Percentiles rank a stretch among this genome's conserved stretches.
phyloP scores from a whole-genome alignment of 2,113 vertebrate genomes.

The Tetraodon nigroviridis region DNA sequence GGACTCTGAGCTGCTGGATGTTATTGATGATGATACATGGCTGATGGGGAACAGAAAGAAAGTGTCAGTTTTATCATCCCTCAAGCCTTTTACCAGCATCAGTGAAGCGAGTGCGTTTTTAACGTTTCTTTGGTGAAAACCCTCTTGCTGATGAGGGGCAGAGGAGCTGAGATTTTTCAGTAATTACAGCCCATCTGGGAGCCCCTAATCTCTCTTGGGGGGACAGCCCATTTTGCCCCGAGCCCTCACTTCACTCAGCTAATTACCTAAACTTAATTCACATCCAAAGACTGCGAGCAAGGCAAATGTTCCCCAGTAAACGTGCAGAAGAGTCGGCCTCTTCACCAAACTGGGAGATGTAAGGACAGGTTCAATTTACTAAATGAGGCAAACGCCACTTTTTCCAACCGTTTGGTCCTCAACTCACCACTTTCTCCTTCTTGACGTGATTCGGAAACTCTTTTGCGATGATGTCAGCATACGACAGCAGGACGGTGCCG shows the following conservation, averaged over 20 bases:
- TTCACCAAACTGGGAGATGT: not conserved
- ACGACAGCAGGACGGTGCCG: constrained; percentile 92
- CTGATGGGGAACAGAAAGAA: constrained; percentile 55
- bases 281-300: constrained; percentile 42
- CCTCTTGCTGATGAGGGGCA: constrained; percentile 25
- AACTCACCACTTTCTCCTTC: constrained; percentile 91
- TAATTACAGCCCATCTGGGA: constrained; percentile 46
- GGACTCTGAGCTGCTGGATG: constrained; percentile 94
- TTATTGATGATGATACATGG: constrained; percentile 99
- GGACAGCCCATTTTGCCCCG: constrained; percentile 26
- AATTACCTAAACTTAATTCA: constrained; percentile 58
- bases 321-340: constrained; percentile 6
- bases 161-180: constrained; percentile 32
- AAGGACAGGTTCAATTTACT: constrained; percentile 1
- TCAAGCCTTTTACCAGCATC: constrained; percentile 9
- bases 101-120: constrained; percentile 37
- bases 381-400: constrained; percentile 6
- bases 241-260: constrained; percentile 49
- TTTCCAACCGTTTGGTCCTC: not conserved
- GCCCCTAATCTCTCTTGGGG: constrained; percentile 40
- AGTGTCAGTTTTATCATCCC: constrained; percentile 19
- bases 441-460: constrained; percentile 91
- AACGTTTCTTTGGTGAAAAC: constrained; percentile 37
- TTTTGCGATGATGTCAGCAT: constrained; percentile 92
- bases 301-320: constrained; percentile 15